Percentiles rank a stretch among this genome's conserved stretches.
These are phyloP conservation scores for Aulostomus chinensis DNA, from an alignment of 2,797 vertebrate species.

Conservation along the genomic window DNA sequence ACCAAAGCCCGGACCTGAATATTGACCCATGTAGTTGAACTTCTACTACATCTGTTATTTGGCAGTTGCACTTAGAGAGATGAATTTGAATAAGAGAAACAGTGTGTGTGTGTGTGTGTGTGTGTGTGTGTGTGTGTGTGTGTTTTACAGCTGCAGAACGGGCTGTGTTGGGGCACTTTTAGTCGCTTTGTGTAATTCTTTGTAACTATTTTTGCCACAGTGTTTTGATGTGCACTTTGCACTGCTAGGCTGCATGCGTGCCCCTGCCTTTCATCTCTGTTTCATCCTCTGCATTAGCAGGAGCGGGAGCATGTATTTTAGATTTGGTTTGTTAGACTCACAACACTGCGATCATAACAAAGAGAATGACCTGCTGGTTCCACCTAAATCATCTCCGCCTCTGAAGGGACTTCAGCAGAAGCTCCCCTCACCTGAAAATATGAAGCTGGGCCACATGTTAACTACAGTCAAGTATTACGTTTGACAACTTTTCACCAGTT, in stretches of 20 bases:
- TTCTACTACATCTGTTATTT: not conserved
- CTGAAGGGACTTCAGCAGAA: conserved; percentile 20
- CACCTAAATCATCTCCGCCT: not conserved
- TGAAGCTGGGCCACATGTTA: not conserved
- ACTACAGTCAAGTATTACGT: not conserved
- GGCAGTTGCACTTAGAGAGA: not conserved
- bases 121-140: not conserved
- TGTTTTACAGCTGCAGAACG: not conserved
- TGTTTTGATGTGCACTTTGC: conserved; percentile 32
- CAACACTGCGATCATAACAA: not conserved
- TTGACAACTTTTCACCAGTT: too few relatives aligned
- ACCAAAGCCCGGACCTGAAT: too few relatives aligned
- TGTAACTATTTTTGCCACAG: conserved; percentile 3
- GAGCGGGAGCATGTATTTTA: not conserved
- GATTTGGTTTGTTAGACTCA: not conserved
- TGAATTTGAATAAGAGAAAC: not conserved
- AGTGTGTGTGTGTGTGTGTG: too few relatives aligned
- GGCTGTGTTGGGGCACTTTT: not conserved
- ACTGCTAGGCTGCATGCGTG: conserved; percentile 3
- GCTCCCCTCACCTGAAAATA: conserved; percentile 3
- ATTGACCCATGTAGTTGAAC: too few relatives aligned
- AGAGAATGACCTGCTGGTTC: conserved; percentile 1
- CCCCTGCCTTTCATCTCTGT: conserved; percentile 35
- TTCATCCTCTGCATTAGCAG: conserved; percentile 13
- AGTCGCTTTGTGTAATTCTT: conserved; percentile 16